Conservation (phyloP, 2,888 invertebrate genomes). For the Poecilobothrus nobilitatus region DNA sequence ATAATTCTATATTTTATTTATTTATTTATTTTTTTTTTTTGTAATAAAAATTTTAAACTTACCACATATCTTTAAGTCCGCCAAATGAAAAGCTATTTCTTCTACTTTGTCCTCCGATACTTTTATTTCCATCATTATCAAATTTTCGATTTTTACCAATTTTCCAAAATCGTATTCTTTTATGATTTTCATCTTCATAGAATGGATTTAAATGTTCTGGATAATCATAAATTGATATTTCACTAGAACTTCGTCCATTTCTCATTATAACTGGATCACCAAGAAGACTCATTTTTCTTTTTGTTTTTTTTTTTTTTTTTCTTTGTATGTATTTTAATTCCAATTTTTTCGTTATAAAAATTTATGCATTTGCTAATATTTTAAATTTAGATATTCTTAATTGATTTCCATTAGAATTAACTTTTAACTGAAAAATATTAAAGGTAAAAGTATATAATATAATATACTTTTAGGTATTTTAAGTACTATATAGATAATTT, state of each 20-base stretch:
- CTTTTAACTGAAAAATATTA: neutral
- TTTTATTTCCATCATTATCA: conserved; percentile 19
- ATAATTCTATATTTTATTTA: too few species aligned
- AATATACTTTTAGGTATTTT: too few species aligned
- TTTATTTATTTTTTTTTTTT: too few species aligned
- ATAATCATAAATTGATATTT: conserved; percentile 57
- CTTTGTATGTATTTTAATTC: neutral
- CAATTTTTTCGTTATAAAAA: neutral
- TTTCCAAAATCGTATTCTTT: conserved; percentile 54
- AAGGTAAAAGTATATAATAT: neutral
- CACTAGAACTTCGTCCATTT: conserved; percentile 37
- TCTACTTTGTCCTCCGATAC: conserved; percentile 27
- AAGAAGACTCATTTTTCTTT: conserved; percentile 27
- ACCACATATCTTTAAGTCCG: conserved; percentile 55
- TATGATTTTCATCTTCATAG: conserved; percentile 58
- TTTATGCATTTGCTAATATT: neutral
- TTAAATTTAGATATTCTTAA: neutral
- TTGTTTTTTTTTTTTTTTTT: neutral
- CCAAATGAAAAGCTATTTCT: conserved; percentile 55
- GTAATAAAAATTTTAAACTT: conserved; percentile 33
- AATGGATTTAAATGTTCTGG: conserved; percentile 72
- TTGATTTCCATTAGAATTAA: neutral
- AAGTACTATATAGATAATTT: too few species aligned
- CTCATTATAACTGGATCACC: conserved; percentile 28
- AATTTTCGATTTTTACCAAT: conserved; percentile 31